Evolutionary conservation across 2,113 vertebrate genomes (phyloP).

Genomic region (Passerina amoena): DNA sequence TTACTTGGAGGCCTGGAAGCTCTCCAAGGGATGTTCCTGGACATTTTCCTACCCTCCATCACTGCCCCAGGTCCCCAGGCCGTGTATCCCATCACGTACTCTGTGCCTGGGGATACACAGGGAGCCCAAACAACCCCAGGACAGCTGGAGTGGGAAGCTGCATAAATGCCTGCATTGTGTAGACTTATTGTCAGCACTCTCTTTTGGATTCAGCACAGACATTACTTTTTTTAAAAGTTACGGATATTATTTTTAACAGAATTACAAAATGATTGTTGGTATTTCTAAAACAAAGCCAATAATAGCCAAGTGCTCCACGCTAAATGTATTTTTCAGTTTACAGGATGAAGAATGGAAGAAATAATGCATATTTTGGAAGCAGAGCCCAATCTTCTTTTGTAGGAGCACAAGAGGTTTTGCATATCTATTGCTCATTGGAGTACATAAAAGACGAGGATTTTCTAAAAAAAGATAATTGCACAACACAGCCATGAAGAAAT

Average conservation of each 20-base stretch:
- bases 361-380: slow-evolving; percentile 49
- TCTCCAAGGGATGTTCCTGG: not conserved
- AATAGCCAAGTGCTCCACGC: not conserved
- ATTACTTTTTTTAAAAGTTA: not conserved
- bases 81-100: accelerated
- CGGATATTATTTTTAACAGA: not conserved
- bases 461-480: slow-evolving; percentile 73
- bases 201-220: not conserved
- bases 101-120: not conserved
- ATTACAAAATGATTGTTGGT: not conserved
- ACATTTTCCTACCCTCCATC: too few relatives aligned
- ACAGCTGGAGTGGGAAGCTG: not conserved
- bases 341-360: slow-evolving; percentile 36
- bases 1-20: not conserved
- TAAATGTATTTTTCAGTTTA: slow-evolving; percentile 38
- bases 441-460: slow-evolving; percentile 68
- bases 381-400: slow-evolving; percentile 14
- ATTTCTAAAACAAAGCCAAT: slow-evolving; percentile 49
- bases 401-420: slow-evolving; percentile 46
- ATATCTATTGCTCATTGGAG: slow-evolving; percentile 61
- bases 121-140: not conserved
- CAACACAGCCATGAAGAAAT: slow-evolving; percentile 71
- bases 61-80: not conserved
- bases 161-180: not conserved
- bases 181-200: not conserved